Evolutionary conservation across 1,140 invertebrate genomes (phyloP).

Genomic region (Aphis gossypii): DNA sequence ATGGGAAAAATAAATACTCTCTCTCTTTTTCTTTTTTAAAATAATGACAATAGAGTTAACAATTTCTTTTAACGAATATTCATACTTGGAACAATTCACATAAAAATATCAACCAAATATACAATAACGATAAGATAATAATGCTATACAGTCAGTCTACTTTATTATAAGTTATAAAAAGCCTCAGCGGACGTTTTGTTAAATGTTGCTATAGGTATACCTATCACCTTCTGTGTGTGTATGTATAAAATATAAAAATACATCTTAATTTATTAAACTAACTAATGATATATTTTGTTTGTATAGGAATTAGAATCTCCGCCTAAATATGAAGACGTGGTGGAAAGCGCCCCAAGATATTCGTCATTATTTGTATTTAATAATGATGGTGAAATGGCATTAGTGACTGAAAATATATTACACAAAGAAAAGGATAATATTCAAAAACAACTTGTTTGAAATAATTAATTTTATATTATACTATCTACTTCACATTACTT

Average conservation of each 20-base stretch:
- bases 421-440: not conserved
- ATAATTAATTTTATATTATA: not conserved
- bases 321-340: slow-evolving; percentile 50
- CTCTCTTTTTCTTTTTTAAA: not conserved
- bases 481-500: not conserved
- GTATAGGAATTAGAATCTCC: slow-evolving; percentile 42
- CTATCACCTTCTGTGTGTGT: not conserved
- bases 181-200: not conserved
- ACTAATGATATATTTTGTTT: not conserved
- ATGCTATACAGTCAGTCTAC: not conserved
- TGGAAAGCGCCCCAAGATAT: slow-evolving; percentile 52
- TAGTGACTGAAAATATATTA: slow-evolving; percentile 25
- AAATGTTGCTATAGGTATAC: not conserved
- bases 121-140: not conserved
- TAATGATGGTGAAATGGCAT: slow-evolving; percentile 33
- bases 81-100: not conserved
- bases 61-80: not conserved
- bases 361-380: slow-evolving; percentile 51
- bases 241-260: not conserved
- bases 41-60: not conserved
- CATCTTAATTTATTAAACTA: not conserved
- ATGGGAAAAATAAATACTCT: not conserved
- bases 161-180: not conserved
- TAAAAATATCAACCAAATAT: not conserved
- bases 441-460: slow-evolving; percentile 28